Evolutionary conservation across 2,113 vertebrate species (phyloP), one percentile per base, ranked within the genome.

Genomic region (Pithys albifrons): DNA sequence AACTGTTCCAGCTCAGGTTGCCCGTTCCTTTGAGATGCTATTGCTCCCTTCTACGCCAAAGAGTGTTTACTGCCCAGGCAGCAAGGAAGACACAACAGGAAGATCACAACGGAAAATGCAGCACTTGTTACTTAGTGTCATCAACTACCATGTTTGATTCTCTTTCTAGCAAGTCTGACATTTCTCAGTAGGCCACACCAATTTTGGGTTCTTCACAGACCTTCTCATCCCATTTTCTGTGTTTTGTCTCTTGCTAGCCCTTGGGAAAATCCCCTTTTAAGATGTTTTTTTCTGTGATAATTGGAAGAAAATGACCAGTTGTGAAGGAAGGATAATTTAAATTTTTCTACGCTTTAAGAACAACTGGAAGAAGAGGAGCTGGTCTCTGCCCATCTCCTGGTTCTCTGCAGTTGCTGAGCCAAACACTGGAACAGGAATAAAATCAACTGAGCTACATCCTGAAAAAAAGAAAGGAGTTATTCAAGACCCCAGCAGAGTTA

Each of bases 391-490:
- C 19, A 45, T 61, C 37, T 86, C 28, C 41, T 19, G 41, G 20
- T 62, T 86, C 62, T 76, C 35, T 46, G 33, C 0, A 2, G 37
- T n/a, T 73, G 28, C 67, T 58, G 23, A 93, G 35, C 6, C 51
- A 86, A 96, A 92, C 25, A 51, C n/a, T 64, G n/a, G 23, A 70
- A 85, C 20, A 91, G 59, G n/a, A 76, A 79, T 39, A 83, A 80
- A 93, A 88, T 73, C 74, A 70, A 35, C 62, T 43, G 29, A 82
- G 58, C 31, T 62, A 19, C 24, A 54, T 17, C 46, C 61, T 88
- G 67, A 93, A 88, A 37, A 91, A 55, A 88, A 85, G 8, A 94
- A 93, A 91, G 23, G 37, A 90, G 28, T 33, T 92, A 13, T 80
- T 90, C 46, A 92, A 88, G 78, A 45, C 43, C 41, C 66, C 55